Evolutionary conservation across 2,113 vertebrate genomes (phyloP), one percentile per base, ranked within the genome.

Genomic region (Cebus imitator): DNA sequence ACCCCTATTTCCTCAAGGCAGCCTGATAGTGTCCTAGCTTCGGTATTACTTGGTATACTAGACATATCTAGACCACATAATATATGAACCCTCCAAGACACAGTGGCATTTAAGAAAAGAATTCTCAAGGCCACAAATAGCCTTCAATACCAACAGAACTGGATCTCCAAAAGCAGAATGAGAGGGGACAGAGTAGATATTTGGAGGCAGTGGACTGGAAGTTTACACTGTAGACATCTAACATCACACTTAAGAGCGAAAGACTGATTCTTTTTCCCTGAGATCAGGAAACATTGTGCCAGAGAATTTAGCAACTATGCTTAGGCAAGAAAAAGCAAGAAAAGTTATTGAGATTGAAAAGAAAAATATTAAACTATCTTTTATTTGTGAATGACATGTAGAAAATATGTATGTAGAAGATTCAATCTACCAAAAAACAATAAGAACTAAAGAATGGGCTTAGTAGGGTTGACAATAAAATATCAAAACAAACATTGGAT

Each of bases 391-490:
- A 37, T 78, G 50, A 83, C 6, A 27, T 68, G 66, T 32, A 92
- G 32, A 92, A 64, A 86, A 78, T 83, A 72, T 57, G 6, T 82
- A 90, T 45, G 12, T 58, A 90, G 58, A 70, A 75, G 75, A 75
- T 73, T 76, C 13, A 76, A 68, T 58, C 27, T 88, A 76, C 30
- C n/a, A 80, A 76, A 75, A 76, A 81, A 37, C 23, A 20, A 58
- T n/a, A 8, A 70, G 35, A 83, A 92, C 1, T 20, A 89, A 61
- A 27, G 11, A 27, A 40, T 82, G 40, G 37, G 50, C 27, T 68
- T 68, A 92, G 92, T 68, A 45, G 68, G 23, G 75, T 6, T 93
- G 61, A 55, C 87, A 23, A 81, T 91, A 93, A 96, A 93, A 58
- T 78, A 57, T 76, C n/a, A 57, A n/a, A 45, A 72, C 72, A 72